These are phyloP conservation scores for Tachuris rubrigastra DNA, from an alignment of 2,113 vertebrate species.

Conservation along the genomic window DNA sequence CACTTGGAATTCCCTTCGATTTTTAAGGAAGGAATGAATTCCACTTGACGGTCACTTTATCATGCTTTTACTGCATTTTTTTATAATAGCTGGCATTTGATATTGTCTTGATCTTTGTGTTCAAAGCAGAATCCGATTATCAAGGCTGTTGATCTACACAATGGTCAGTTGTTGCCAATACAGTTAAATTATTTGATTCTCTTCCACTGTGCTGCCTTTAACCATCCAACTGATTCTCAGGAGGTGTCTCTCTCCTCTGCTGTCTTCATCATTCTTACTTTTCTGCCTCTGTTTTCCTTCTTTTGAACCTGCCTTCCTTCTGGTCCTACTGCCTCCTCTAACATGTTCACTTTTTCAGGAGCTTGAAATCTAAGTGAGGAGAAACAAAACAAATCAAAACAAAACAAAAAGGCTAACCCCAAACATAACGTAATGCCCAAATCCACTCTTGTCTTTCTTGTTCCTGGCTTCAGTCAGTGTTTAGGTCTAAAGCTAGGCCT, in stretches of 20 bases:
- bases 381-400: not conserved
- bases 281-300: not conserved
- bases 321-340: not conserved
- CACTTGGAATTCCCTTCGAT: not conserved
- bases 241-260: not conserved
- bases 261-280: not conserved
- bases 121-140: not conserved
- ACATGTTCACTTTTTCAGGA: not conserved
- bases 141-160: not conserved
- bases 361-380: not conserved
- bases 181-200: not conserved
- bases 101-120: not conserved
- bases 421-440: not conserved
- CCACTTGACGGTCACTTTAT: not conserved
- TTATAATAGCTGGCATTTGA: not conserved
- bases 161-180: not conserved
- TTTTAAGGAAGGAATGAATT: not conserved
- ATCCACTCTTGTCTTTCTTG: not conserved
- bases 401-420: not conserved
- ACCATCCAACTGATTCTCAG: not conserved
- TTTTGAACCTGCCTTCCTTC: not conserved
- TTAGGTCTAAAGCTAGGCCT: conserved; percentile 2
- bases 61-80: not conserved
- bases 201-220: not conserved
- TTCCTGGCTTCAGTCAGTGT: not conserved